A percentile compares a stretch with the other conserved stretches of the same genome.
Conservation (phyloP, 1,140 invertebrate genomes). For the Metaphire vulgaris region DNA sequence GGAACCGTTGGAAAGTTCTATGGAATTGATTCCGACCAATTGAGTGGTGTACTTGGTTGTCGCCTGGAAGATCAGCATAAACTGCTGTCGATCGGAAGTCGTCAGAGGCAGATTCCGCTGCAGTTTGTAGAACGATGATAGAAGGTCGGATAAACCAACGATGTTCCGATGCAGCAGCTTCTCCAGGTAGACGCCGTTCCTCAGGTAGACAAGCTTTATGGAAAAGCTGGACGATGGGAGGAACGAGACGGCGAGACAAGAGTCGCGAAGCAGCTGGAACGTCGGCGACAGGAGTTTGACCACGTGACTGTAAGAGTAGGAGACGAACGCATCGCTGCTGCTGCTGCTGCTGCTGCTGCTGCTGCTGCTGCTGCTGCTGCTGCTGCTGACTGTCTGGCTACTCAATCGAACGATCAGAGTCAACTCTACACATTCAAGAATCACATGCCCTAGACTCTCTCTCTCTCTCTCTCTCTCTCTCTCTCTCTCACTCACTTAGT, state of each 20-base stretch:
- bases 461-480: too few relatives aligned
- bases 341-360: too few relatives aligned
- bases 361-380: too few relatives aligned
- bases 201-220: background rate
- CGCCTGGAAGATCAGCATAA: background rate
- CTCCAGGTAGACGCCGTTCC: background rate
- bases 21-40: too few relatives aligned
- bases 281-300: background rate
- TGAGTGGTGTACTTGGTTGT: too few relatives aligned
- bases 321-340: too few relatives aligned
- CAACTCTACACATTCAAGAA: too few relatives aligned
- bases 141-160: background rate
- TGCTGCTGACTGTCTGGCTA: background rate
- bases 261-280: background rate
- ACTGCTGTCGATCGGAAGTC: background rate
- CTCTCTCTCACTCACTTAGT: too few relatives aligned
- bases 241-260: background rate
- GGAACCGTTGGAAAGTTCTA: too few relatives aligned
- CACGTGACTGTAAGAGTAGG: background rate
- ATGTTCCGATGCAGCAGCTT: background rate
- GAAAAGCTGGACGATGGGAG: background rate
- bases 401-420: background rate
- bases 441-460: too few relatives aligned
- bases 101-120: background rate
- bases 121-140: background rate